These are phyloP conservation scores for Piaya cayana DNA, from an alignment of 2,113 vertebrate species.

Conservation along the genomic window DNA sequence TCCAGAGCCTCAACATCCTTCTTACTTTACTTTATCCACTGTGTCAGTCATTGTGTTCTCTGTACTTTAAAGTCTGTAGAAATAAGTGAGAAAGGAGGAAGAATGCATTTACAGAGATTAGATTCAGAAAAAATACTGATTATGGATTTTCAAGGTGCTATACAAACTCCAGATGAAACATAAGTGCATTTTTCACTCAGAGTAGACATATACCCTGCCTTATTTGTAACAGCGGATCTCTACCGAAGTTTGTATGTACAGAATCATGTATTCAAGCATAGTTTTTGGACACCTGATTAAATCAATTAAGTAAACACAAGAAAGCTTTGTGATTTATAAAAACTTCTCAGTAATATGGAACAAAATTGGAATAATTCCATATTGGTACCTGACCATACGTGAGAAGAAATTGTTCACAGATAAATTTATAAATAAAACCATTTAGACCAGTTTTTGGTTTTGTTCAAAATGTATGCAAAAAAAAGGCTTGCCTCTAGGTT, in stretches of 20 bases:
- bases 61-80: not conserved
- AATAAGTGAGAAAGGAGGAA: not conserved
- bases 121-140: not conserved
- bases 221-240: not conserved
- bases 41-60: not conserved
- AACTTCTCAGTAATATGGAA: not conserved
- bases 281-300: not conserved
- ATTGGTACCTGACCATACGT: no score
- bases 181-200: not conserved
- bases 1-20: no score
- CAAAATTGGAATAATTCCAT: not conserved
- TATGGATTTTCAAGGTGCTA: not conserved
- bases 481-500: not conserved
- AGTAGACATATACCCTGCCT: fast-evolving
- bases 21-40: not conserved
- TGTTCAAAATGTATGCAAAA: not conserved
- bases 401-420: not conserved
- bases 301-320: not conserved
- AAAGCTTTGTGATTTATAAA: not conserved
- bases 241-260: not conserved
- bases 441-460: not conserved
- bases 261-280: not conserved
- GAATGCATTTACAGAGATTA: not conserved
- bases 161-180: not conserved
- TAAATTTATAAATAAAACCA: not conserved